phyloP scores from a whole-genome alignment of 2,888 invertebrate genomes.

The Phytoseiulus persimilis region DNA sequence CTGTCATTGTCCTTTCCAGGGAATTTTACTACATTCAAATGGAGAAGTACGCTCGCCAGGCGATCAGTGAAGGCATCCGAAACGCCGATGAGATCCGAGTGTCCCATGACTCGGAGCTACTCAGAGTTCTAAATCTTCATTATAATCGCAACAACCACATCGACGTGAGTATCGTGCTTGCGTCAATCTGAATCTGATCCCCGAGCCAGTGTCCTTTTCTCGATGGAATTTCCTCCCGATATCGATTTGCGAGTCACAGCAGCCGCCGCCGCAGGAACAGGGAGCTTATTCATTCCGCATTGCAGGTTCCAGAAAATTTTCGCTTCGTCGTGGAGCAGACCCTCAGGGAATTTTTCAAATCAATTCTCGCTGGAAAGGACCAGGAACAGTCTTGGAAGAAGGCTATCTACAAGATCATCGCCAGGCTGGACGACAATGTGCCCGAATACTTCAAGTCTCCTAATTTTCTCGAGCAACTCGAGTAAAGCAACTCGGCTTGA shows the following conservation, averaged over 20 bases:
- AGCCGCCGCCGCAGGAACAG: no score
- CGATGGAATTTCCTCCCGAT: no score
- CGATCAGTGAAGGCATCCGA: constrained; percentile 90
- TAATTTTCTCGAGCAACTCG: constrained; percentile 96
- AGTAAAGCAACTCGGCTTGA: constrained; percentile 57
- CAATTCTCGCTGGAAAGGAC: constrained; percentile 92
- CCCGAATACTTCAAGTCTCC: constrained; percentile 99
- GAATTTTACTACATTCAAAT: constrained; percentile 99
- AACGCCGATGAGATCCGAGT: constrained; percentile 86
- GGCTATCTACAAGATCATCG: constrained; percentile 99
- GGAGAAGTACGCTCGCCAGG: constrained; percentile 99
- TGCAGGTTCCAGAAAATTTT: constrained; percentile 92
- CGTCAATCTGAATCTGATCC: neutral
- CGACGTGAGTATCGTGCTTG: constrained; percentile 61
- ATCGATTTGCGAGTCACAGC: no score
- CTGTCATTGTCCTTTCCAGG: constrained; percentile 58
- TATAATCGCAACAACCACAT: constrained; percentile 96
- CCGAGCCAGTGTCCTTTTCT: neutral
- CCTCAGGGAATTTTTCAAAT: constrained; percentile 95
- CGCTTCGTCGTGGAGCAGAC: constrained; percentile 95
- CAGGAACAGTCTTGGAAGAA: constrained; percentile 99
- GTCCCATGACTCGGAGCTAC: constrained; percentile 88
- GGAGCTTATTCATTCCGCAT: constrained; percentile 39
- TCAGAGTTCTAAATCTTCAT: constrained; percentile 93
- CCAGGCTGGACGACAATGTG: constrained; percentile 93